These are phyloP conservation scores for Osedax frankpressi DNA, from an alignment of 2,888 invertebrate species.

Conservation along the genomic window DNA sequence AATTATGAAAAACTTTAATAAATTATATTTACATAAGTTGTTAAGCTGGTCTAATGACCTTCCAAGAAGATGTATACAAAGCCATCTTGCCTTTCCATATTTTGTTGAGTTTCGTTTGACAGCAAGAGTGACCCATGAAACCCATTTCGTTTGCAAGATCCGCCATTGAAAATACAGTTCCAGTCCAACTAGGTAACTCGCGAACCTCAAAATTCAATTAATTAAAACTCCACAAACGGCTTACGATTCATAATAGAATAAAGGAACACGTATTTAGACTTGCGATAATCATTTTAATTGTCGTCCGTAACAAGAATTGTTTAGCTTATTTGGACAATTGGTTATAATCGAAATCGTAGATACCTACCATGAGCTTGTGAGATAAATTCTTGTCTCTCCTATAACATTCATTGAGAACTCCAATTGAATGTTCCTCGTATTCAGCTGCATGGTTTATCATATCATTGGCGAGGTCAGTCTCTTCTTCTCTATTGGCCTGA, in stretches of 20 bases:
- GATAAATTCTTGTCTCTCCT: conserved; percentile 34
- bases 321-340: too few relatives aligned
- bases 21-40: too few relatives aligned
- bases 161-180: conserved; percentile 36
- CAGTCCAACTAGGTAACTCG: conserved; percentile 34
- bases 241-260: too few relatives aligned
- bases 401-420: conserved; percentile 41
- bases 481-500: conserved; percentile 40
- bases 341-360: too few relatives aligned
- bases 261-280: too few relatives aligned
- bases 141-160: conserved; percentile 39
- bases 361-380: conserved; percentile 34
- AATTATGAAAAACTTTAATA: too few relatives aligned
- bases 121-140: conserved; percentile 42
- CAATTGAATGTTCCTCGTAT: conserved; percentile 38
- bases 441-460: conserved; percentile 27
- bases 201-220: too few relatives aligned
- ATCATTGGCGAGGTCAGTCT: conserved; percentile 36
- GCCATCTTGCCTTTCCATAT: conserved; percentile 46
- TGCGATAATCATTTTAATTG: too few relatives aligned
- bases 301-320: too few relatives aligned
- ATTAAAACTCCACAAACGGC: too few relatives aligned
- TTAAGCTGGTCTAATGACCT: conserved; percentile 31
- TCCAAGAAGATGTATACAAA: conserved; percentile 38
- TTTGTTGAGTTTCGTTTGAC: conserved; percentile 44